Conservation (phyloP, 2,113 vertebrate genomes). For the Rana temporaria region DNA sequence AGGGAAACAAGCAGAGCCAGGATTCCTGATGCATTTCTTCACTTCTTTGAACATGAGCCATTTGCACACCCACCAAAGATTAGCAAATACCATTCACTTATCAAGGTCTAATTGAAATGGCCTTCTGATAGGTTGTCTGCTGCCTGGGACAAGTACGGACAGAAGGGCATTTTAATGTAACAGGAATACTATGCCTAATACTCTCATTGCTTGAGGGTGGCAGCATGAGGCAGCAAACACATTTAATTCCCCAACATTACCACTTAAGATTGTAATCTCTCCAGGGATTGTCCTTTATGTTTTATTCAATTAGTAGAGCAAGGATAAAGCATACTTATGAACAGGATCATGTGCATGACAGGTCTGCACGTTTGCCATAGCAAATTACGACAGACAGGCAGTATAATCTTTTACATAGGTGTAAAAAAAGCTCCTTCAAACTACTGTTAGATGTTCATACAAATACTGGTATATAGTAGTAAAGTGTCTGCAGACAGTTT, state of each 20-base stretch:
- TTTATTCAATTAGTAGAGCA: conserved; percentile 45
- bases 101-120: conserved; percentile 44
- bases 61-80: conserved; percentile 49
- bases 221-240: conserved; percentile 32
- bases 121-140: conserved; percentile 51
- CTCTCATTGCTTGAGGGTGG: conserved; percentile 43
- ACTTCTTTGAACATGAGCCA: conserved; percentile 54
- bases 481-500: no score
- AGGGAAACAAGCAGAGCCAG: conserved; percentile 54
- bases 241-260: conserved; percentile 41
- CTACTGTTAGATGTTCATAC: no score
- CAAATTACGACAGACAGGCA: not conserved
- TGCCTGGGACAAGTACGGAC: conserved; percentile 41
- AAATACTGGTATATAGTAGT: no score
- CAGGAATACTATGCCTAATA: conserved; percentile 37
- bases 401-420: conserved; percentile 8
- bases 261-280: conserved; percentile 48
- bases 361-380: conserved; percentile 14
- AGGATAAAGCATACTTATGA: conserved; percentile 45
- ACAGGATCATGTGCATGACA: conserved; percentile 37
- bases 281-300: conserved; percentile 40
- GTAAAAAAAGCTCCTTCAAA: not conserved
- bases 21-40: conserved; percentile 60
- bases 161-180: conserved; percentile 42
- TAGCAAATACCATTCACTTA: conserved; percentile 43